These are phyloP conservation scores for Scomber colias DNA, from an alignment of 2,113 vertebrate genomes.

Conservation along the genomic window DNA sequence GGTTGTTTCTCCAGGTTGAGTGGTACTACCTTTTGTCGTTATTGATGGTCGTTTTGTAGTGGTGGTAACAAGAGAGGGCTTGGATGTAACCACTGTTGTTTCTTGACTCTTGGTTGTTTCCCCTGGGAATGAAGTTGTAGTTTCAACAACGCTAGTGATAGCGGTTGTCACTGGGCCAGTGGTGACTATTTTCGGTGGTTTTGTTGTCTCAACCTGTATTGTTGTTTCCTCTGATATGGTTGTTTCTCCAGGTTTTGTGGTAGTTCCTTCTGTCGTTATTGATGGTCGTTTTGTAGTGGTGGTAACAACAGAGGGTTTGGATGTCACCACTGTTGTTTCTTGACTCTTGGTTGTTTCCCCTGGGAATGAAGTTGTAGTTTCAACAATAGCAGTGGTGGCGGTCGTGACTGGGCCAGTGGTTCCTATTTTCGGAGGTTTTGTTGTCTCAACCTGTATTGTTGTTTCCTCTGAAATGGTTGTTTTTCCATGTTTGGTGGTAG, in stretches of 20 bases:
- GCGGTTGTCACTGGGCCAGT: slow-evolving; percentile 3
- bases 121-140: neutral
- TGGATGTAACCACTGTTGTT: slow-evolving; percentile 32
- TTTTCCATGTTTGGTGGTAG: neutral
- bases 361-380: neutral
- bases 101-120: neutral
- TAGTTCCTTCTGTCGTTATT: neutral
- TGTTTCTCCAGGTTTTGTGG: neutral
- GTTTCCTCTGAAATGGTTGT: neutral
- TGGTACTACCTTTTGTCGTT: neutral
- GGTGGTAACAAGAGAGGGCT: neutral
- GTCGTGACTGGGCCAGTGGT: neutral
- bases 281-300: neutral
- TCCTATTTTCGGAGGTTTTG: neutral
- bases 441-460: neutral
- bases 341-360: neutral
- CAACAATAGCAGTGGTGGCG: neutral
- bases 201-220: neutral
- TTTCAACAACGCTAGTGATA: neutral
- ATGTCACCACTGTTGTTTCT: slow-evolving; percentile 26
- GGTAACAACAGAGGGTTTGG: slow-evolving; percentile 1
- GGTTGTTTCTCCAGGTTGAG: neutral
- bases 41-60: neutral
- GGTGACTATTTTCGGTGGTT: neutral
- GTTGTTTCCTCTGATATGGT: neutral